Evolutionary conservation across 2,888 invertebrate species (phyloP).

Genomic region (Amiota minor): DNA sequence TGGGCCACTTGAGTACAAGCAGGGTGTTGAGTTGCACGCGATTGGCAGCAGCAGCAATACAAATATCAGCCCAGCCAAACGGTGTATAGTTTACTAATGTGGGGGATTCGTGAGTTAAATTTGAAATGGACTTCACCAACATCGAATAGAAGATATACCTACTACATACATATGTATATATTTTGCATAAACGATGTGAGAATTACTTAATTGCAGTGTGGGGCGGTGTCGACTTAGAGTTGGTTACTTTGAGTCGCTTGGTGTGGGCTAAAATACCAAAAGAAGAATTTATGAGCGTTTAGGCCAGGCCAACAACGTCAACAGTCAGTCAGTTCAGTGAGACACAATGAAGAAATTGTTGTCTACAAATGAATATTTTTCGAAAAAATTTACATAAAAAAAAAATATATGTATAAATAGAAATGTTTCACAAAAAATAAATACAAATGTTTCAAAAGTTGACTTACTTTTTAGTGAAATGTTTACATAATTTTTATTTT

Average conservation of each 20-base stretch:
- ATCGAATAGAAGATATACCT: neutral
- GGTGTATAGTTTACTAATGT: neutral
- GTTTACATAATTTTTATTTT: neutral
- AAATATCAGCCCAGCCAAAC: neutral
- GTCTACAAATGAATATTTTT: slow-evolving; percentile 32
- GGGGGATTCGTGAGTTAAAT: neutral
- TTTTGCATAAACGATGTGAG: slow-evolving; percentile 67
- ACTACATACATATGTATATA: slow-evolving; percentile 39
- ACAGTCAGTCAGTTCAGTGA: slow-evolving; percentile 33
- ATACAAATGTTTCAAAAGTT: no score
- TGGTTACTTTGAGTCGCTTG: no score
- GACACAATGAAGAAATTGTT: slow-evolving; percentile 61
- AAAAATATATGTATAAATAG: no score
- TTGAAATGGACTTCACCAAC: no score
- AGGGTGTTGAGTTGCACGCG: slow-evolving; percentile 67
- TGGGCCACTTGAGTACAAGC: slow-evolving; percentile 64
- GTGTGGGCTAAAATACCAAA: no score
- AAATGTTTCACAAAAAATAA: no score
- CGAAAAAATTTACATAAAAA: no score
- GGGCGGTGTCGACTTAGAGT: slow-evolving; percentile 39
- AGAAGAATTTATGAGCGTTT: slow-evolving; percentile 54
- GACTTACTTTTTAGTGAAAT: no score
- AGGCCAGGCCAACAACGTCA: slow-evolving; percentile 27
- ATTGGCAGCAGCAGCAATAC: slow-evolving; percentile 50
- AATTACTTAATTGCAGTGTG: slow-evolving; percentile 64